Evolutionary conservation across 2,113 vertebrate species (phyloP), one percentile per base, ranked within the genome.

Genomic region (Mormoops blainvillei): DNA sequence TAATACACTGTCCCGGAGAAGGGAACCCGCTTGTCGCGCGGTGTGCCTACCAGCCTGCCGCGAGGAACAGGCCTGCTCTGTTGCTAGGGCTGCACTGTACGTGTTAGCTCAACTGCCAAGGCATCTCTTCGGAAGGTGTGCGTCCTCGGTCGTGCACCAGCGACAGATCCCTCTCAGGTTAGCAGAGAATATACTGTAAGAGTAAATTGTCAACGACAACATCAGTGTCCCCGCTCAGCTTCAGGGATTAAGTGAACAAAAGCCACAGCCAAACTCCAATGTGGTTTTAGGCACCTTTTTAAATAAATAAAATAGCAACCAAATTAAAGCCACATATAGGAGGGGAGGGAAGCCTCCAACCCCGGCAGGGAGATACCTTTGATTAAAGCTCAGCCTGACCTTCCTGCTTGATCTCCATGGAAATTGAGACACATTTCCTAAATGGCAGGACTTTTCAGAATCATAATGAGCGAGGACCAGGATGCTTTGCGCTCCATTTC

Each of bases 371-470:
- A 48, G 36, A 54, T 94, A 70, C 89, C 89, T 94, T 94, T 97
- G 96, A 96, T 97, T 96, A 97, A 96, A 95, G 94, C 95, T 93
- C 87, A 87, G 86, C 54, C 95, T 95, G 97, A 96, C 95, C 95
- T 97, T 97, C 96, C 86, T 78, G 94, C 36, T 63, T 90, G 74
- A 95, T 96, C 94, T 91, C 83, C 94, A 86, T 38, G 13, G 81
- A 95, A 96, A 97, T 81, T 84, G 58, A 93, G n/a, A 84, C 52
- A 78, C 89, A 18, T 87, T 90, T 84, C 97, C 89, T 83, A 95
- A 97, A 96, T 88, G 63, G 24, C 52, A 58, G 36, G 41, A 83
- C 93, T 98, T 61, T 52, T 73, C 70, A 50, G 20, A 86, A 41
- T 36, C 88, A 2, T 94, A 94, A 91, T 80, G 97, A 95, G 43